Percentiles rank a stretch among this genome's conserved stretches.
phyloP scores from a whole-genome alignment of 30 jellyfish, hydroid and myxozoan genomes.

The Aurelia sp. region DNA sequence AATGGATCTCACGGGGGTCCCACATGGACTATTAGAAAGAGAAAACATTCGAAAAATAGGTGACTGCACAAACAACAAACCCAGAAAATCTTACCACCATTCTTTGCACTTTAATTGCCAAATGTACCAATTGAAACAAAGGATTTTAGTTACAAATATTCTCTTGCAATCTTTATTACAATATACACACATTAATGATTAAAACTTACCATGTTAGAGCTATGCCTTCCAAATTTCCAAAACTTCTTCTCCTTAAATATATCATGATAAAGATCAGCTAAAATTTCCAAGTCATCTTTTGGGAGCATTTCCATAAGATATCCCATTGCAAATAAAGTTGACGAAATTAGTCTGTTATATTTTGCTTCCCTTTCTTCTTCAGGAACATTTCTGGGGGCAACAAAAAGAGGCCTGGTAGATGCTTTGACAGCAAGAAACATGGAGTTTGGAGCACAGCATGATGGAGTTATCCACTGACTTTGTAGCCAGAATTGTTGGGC shows the following conservation, averaged over 20 bases:
- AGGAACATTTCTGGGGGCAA: slow-evolving; percentile 66
- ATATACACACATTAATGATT: background rate
- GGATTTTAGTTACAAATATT: too few relatives aligned
- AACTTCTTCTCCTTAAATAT: slow-evolving; percentile 68
- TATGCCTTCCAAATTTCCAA: slow-evolving; percentile 79
- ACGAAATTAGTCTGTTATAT: slow-evolving; percentile 69
- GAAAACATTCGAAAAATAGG: background rate
- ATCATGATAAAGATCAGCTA: slow-evolving; percentile 12
- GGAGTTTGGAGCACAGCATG: too few relatives aligned
- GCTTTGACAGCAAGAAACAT: too few relatives aligned
- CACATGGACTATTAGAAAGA: background rate
- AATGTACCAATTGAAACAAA: too few relatives aligned
- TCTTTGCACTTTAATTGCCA: too few relatives aligned
- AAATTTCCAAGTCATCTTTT: slow-evolving; percentile 15
- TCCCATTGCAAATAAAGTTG: slow-evolving; percentile 63
- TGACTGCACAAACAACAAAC: too few relatives aligned
- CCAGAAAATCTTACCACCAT: too few relatives aligned
- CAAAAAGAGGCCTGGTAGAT: too few relatives aligned
- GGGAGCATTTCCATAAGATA: slow-evolving; percentile 43
- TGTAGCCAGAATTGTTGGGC: too few relatives aligned
- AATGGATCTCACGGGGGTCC: too few relatives aligned
- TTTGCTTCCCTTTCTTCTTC: slow-evolving; percentile 94
- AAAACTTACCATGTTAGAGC: slow-evolving; percentile 69
- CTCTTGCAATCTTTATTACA: too few relatives aligned
- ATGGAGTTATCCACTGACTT: too few relatives aligned